phyloP scores from a whole-genome alignment of 2,797 vertebrate species.

The Anabacerthia variegaticeps region DNA sequence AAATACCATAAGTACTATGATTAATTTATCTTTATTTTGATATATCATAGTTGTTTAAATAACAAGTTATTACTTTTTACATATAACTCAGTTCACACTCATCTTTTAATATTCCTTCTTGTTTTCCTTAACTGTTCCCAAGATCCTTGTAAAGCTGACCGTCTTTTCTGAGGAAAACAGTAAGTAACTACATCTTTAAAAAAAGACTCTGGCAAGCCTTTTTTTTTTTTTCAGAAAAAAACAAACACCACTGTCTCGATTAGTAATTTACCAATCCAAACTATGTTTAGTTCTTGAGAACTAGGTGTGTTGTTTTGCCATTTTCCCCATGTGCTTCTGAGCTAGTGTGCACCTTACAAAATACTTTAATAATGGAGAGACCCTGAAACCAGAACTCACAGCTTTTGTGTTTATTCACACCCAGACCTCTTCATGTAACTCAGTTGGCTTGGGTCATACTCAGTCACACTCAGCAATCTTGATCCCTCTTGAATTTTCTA shows the following conservation, averaged over 20 bases:
- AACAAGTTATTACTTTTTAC: neutral
- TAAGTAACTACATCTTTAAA: neutral
- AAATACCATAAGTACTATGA: neutral
- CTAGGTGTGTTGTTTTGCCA: neutral
- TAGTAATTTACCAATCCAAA: neutral
- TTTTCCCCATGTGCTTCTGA: neutral
- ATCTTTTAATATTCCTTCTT: neutral
- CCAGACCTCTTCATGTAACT: neutral
- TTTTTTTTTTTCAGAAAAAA: neutral
- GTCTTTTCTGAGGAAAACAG: neutral
- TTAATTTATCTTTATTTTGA: neutral
- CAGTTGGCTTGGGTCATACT: neutral
- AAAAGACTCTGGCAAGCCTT: neutral
- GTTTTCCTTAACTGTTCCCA: neutral
- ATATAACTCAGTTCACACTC: neutral
- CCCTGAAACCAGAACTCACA: neutral
- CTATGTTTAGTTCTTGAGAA: neutral
- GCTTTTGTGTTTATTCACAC: neutral
- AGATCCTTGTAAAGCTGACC: neutral
- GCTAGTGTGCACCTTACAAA: neutral
- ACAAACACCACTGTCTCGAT: neutral
- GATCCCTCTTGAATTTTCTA: neutral
- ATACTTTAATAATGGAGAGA: neutral
- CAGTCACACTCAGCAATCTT: neutral
- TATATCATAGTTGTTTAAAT: neutral